Evolutionary conservation across 2,113 vertebrate species (phyloP).

Genomic region (Oceanodroma tethys): DNA sequence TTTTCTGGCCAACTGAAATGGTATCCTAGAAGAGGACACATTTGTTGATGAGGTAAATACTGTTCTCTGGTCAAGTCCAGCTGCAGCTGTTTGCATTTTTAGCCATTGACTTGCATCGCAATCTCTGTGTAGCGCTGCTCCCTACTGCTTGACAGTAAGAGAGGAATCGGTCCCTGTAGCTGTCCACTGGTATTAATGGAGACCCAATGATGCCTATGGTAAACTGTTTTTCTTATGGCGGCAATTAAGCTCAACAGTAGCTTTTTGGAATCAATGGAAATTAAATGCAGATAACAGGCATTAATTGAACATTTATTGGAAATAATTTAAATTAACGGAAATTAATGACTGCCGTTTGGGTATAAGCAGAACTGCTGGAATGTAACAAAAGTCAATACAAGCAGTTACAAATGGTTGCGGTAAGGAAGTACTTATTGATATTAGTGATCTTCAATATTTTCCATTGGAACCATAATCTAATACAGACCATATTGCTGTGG

Average conservation of each 20-base stretch:
- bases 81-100: constrained; percentile 13
- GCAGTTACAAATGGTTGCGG: constrained; percentile 16
- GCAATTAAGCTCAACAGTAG: constrained; percentile 10
- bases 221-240: neutral
- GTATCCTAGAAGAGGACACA: neutral
- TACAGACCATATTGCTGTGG: neutral
- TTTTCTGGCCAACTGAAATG: neutral
- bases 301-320: constrained; percentile 43
- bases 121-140: neutral
- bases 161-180: neutral
- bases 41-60: neutral
- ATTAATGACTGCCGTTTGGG: neutral
- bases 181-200: neutral
- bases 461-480: neutral
- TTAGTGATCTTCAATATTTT: constrained; percentile 61
- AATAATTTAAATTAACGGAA: constrained; percentile 53
- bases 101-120: neutral
- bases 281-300: constrained; percentile 31
- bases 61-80: neutral
- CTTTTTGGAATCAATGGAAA: constrained; percentile 56
- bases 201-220: neutral
- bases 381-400: constrained; percentile 29
- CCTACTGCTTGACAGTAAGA: neutral
- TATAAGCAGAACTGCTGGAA: constrained; percentile 43
- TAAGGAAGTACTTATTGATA: constrained; percentile 53